Percentiles rank a stretch among this genome's conserved stretches.
phyloP scores from a whole-genome alignment of 2,113 vertebrate species.

The Cyanoliseus patagonus region DNA sequence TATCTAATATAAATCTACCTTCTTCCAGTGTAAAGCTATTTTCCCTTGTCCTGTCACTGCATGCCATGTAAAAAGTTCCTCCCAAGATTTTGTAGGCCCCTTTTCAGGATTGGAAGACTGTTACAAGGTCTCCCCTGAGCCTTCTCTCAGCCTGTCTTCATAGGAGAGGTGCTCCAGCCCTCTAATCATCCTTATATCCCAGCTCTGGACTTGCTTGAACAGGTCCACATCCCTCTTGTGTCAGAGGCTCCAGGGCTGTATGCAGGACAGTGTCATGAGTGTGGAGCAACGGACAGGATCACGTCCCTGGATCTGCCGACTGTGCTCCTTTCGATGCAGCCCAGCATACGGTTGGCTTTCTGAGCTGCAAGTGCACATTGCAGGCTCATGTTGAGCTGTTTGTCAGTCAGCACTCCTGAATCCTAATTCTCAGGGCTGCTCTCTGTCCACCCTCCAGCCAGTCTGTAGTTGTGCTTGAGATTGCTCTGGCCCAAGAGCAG shows the following conservation, averaged over 20 bases:
- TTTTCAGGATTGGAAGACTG: neutral
- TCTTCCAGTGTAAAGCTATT: neutral
- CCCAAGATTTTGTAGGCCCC: neutral
- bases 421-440: neutral
- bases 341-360: neutral
- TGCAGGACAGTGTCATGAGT: neutral
- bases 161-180: neutral
- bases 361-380: neutral
- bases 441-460: neutral
- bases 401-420: neutral
- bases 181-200: neutral
- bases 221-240: neutral
- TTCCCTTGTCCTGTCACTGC: neutral
- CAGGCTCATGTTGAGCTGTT: neutral
- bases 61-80: neutral
- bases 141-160: neutral
- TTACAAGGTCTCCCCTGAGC: neutral
- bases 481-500: neutral
- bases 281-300: neutral
- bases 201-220: neutral
- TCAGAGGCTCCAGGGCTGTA: neutral
- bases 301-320: neutral
- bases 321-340: neutral
- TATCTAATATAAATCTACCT: neutral
- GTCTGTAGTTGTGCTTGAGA: neutral